Evolutionary conservation across 1,140 invertebrate species (phyloP), one percentile per base, ranked within the genome.

Genomic region (Goniozus legneri): DNA sequence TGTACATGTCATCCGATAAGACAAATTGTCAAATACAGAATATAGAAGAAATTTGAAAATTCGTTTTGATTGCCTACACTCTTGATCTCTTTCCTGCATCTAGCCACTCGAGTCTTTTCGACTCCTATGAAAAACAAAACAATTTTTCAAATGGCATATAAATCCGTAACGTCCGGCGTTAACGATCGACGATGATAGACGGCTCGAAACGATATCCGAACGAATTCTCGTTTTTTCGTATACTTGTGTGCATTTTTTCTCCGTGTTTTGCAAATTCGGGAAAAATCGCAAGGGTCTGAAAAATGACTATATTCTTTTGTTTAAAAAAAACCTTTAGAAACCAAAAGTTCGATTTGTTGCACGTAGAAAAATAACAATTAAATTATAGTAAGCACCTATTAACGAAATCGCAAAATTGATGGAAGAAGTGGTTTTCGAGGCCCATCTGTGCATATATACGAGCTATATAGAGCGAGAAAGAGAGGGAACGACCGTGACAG

Each of bases 11-110:
- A 62, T 71, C 56, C 54, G 36, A 51, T n/a, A 52, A 53, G 59
- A 55, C 58, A 61, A 64, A 47, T 63, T 61, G 53, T 63, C 56
- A 70, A 65, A 71, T 65, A 68, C 57, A 70, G 58, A 46, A 67
- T 60, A 66, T 65, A 68, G 59, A 52, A 52, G 52, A 18, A 31
- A 44, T 38, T 31, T 50, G 19, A 44, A 46, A 41, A 19, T 47
- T 41, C 47, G 33, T 38, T 51, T 47, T 37, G 44, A 16, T 36
- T 36, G 19, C 10, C 12, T 36, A n/a, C n/a, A n/a, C n/a, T n/a
- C 24, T 27, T 27, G 10, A 27, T 27, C 24, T 10, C 24, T 27
- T 4, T 4, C 10, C 10, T 27, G 4, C 10, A 6, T 27, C 4
- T 27, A 4, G 24, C 4, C 10, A 4, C 24, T 10, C 10, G 24